Evolutionary conservation across 2,113 vertebrate species (phyloP).

Genomic region (Mastomys coucha): DNA sequence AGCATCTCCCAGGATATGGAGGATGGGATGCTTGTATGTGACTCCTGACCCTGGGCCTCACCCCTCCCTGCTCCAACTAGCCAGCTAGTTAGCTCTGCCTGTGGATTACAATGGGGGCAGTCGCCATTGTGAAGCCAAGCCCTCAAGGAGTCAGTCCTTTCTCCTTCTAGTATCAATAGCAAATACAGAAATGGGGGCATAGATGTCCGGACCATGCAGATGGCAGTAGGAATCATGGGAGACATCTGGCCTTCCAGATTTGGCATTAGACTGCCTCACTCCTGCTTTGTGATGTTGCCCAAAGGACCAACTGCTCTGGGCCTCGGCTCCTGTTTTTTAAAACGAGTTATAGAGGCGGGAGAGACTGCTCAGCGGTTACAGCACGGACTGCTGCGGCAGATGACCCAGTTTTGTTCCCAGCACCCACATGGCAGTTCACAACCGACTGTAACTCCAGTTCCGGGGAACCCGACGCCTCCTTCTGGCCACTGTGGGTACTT

Average conservation of each 20-base stretch:
- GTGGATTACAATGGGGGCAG: not conserved
- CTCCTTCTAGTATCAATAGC: not conserved
- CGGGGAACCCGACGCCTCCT: not conserved
- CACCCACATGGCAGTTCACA: not conserved
- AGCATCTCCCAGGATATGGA: not conserved
- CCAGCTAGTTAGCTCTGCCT: not conserved
- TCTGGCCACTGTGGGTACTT: not conserved
- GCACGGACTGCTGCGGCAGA: not conserved
- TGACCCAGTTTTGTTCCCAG: not conserved
- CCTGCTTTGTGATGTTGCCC: not conserved
- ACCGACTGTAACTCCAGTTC: not conserved
- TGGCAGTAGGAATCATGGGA: fast-evolving
- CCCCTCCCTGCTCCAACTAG: not conserved
- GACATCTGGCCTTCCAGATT: not conserved
- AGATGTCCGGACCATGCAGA: fast-evolving
- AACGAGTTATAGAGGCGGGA: not conserved
- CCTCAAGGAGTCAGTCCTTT: not conserved
- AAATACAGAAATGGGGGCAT: not conserved
- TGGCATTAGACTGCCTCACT: not conserved
- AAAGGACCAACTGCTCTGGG: not conserved
- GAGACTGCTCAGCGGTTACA: not conserved
- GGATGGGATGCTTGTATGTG: no score
- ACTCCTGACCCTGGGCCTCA: not conserved
- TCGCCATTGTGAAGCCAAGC: not conserved
- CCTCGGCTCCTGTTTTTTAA: not conserved